Base-by-base conservation (phyloP, 1,140 invertebrate genomes). In the Brachystomella parvula region DNA sequence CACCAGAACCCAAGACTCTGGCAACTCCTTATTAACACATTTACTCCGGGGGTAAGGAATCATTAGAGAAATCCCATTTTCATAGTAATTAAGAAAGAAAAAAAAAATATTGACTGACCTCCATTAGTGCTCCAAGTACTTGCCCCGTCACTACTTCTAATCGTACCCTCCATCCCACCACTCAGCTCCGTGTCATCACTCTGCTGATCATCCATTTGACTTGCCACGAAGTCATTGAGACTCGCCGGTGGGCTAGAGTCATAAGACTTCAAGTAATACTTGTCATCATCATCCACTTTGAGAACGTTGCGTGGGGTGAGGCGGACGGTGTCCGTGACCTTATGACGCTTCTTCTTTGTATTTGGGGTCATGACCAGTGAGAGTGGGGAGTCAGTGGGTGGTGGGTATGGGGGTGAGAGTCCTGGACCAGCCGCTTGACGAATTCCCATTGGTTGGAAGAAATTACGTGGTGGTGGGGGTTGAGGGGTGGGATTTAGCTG, bases 311-410 rank as follows among this genome's bases (percentile, higher is more conserved):
- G 58, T 30, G 58, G 30, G 15, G 33, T 62, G 60, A 62, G 33
- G 2, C 30, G 15, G n/a, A 44, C 39, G 3, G 60, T 32, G 35
- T 62, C 33, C 21, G 30, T 62, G 30, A 62, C 60, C 60, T 62
- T 62, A 26, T 62, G 60, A 6, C 60, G 3, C 33, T 62, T 62
- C 33, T 62, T 62, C 60, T 62, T 62, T 15, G 49, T 53, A 53
- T 53, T 53, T n/a, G 60, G 60, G 3, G 60, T 62, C 33, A 62
- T 47, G 31, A 62, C 60, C 30, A 62, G 60, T 3, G 30, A 39
- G 12, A 62, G 33, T 12, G 60, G 60, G 44, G 30, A 39, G 33
- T 62, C 60, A 6, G 30, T 39, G 6, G 49, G 49, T 9, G 49
- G 49, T 24, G 49, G 49, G 21, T 53, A 53, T 15, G 49, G 9